Conservation (phyloP, 2,888 invertebrate species). For the Frankliniella fusca region DNA sequence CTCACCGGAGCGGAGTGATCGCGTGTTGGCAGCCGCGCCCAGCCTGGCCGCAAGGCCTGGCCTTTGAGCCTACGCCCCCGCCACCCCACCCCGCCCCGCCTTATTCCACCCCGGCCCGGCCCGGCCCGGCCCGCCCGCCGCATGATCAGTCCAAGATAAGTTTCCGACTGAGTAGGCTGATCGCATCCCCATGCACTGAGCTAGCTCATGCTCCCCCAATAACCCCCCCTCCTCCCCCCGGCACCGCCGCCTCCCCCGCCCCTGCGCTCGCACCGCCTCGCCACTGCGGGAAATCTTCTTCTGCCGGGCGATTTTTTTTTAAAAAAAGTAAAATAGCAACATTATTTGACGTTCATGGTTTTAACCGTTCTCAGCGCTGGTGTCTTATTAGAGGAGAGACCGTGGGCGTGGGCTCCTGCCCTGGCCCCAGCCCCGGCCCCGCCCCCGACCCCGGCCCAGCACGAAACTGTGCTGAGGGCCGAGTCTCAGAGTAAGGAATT, state of each 20-base stretch:
- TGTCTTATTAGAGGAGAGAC: no score
- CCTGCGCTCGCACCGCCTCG: neutral
- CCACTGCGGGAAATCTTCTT: no score
- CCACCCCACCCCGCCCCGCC: no score
- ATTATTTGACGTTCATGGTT: no score
- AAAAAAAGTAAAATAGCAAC: no score
- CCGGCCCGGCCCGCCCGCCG: neutral
- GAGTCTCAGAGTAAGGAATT: no score
- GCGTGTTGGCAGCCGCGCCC: neutral
- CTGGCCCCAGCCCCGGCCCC: no score
- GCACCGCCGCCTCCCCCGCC: neutral
- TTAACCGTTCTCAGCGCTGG: no score
- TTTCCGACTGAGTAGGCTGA: constrained; percentile 15
- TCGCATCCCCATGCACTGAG: neutral
- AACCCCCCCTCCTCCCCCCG: neutral
- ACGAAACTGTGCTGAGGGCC: no score
- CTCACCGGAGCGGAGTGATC: neutral
- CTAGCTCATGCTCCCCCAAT: neutral
- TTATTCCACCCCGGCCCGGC: neutral
- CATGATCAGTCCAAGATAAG: constrained; percentile 9
- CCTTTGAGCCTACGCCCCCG: neutral
- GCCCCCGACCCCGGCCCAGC: no score
- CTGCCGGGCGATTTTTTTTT: no score
- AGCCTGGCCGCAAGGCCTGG: neutral
- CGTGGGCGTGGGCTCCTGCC: no score